Conservation (phyloP, 2,797 vertebrate species). For the Avahi laniger region DNA sequence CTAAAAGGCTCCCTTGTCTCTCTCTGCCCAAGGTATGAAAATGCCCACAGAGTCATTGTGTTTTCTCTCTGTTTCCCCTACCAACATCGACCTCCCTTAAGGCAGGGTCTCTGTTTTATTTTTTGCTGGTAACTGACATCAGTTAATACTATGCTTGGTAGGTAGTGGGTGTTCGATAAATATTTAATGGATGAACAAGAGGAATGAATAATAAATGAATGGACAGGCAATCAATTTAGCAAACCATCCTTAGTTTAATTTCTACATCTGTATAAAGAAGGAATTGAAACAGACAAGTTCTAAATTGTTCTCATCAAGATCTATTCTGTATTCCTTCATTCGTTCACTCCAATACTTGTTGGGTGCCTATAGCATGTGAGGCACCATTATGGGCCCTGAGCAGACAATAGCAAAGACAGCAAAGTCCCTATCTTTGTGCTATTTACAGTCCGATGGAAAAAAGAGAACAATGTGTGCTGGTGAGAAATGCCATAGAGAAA, state of each 20-base stretch:
- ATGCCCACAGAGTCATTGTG: not conserved
- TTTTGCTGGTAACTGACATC: not conserved
- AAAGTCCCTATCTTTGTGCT: not conserved
- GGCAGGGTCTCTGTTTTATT: not conserved
- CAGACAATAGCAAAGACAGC: not conserved
- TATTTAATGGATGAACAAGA: not conserved
- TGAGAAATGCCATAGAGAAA: not conserved
- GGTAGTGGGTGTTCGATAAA: not conserved
- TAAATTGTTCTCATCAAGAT: not conserved
- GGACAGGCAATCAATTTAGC: not conserved
- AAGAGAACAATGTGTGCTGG: not conserved
- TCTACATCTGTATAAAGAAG: conserved; percentile 1
- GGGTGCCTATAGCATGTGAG: not conserved
- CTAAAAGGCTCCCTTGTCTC: not conserved
- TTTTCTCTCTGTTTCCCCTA: not conserved
- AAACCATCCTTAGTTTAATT: not conserved
- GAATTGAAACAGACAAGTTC: not conserved
- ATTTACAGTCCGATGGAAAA: not conserved
- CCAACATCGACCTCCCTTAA: not conserved
- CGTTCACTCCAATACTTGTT: not conserved
- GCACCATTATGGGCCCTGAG: not conserved
- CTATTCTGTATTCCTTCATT: not conserved
- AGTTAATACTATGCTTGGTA: not conserved
- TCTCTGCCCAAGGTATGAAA: not conserved
- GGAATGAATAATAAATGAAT: not conserved